Percentiles rank a stretch among this genome's conserved stretches.
Evolutionary conservation across 92 coral and sea anemone species (phyloP).

Genomic region (Porites cylindrica): DNA sequence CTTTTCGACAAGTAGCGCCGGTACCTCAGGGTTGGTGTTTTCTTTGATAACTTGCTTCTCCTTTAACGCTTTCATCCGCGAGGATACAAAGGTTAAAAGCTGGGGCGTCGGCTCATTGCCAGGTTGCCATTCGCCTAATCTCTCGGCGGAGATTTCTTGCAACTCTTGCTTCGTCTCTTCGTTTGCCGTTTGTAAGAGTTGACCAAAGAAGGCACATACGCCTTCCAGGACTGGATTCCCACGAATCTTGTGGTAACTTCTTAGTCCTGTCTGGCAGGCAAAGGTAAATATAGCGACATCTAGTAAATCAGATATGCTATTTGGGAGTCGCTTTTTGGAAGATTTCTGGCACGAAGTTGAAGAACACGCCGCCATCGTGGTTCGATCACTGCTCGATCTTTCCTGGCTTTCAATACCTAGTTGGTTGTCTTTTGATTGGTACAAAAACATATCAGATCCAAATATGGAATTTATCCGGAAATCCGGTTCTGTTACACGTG

Average conservation of each 20-base stretch:
- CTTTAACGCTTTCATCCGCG: slow-evolving; percentile 29
- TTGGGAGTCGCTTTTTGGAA: slow-evolving; percentile 22
- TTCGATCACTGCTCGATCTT: too few species aligned
- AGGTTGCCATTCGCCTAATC: slow-evolving; percentile 44
- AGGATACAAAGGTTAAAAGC: slow-evolving; percentile 28
- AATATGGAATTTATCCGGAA: neutral
- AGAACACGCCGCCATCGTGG: too few species aligned
- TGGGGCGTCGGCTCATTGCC: slow-evolving; percentile 29
- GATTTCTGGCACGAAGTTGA: too few species aligned
- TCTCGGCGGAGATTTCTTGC: slow-evolving; percentile 2
- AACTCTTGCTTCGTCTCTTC: neutral
- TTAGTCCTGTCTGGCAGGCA: slow-evolving; percentile 18
- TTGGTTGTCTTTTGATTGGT: slow-evolving; percentile 15
- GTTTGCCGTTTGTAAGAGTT: slow-evolving; percentile 9
- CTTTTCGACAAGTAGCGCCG: slow-evolving; percentile 5
- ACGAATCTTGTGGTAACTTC: slow-evolving; percentile 15
- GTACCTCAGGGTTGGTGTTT: slow-evolving; percentile 9
- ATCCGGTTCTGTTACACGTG: slow-evolving; percentile 8
- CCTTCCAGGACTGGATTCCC: slow-evolving; percentile 45
- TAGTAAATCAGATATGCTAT: slow-evolving; percentile 10
- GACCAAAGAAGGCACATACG: slow-evolving; percentile 41
- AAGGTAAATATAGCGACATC: slow-evolving; percentile 46
- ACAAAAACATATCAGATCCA: neutral
- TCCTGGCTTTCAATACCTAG: neutral
- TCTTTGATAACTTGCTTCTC: neutral